These are phyloP conservation scores for Clostera curtula DNA, from an alignment of 2,888 invertebrate genomes.

Conservation along the genomic window DNA sequence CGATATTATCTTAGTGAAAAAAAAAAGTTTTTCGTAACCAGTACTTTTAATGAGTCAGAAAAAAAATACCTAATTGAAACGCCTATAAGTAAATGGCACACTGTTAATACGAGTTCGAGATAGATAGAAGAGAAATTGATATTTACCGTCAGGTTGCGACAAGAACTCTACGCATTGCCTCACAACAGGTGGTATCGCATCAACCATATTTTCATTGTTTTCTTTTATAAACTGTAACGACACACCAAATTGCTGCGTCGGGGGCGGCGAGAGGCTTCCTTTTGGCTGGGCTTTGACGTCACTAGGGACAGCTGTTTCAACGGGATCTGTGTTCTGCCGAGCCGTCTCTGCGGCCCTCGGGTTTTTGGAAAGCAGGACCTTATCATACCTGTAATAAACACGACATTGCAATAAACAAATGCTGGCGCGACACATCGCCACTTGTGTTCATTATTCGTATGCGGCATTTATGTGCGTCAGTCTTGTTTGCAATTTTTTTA, in stretches of 20 bases:
- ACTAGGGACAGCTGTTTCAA: slow-evolving; percentile 12
- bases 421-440: slow-evolving; percentile 2
- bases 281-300: slow-evolving; percentile 16
- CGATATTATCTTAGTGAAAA: too few relatives aligned
- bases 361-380: slow-evolving; percentile 78
- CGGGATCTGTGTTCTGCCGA: slow-evolving; percentile 14
- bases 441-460: too few relatives aligned
- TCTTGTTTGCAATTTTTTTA: too few relatives aligned
- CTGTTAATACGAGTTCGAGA: neutral
- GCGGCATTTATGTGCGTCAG: too few relatives aligned
- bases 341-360: slow-evolving; percentile 54
- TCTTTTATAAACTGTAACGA: slow-evolving; percentile 93
- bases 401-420: neutral
- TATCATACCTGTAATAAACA: slow-evolving; percentile 79
- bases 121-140: neutral
- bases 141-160: slow-evolving; percentile 88
- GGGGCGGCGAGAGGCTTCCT: slow-evolving; percentile 43
- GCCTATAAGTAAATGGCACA: too few relatives aligned
- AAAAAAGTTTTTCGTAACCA: neutral
- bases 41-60: neutral
- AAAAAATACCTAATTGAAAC: too few relatives aligned
- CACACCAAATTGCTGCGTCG: slow-evolving; percentile 97
- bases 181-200: slow-evolving; percentile 94
- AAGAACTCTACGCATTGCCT: slow-evolving; percentile 93
- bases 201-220: slow-evolving; percentile 82